Evolutionary conservation across 2,888 invertebrate species (phyloP).

Genomic region (Orthosia gothica): DNA sequence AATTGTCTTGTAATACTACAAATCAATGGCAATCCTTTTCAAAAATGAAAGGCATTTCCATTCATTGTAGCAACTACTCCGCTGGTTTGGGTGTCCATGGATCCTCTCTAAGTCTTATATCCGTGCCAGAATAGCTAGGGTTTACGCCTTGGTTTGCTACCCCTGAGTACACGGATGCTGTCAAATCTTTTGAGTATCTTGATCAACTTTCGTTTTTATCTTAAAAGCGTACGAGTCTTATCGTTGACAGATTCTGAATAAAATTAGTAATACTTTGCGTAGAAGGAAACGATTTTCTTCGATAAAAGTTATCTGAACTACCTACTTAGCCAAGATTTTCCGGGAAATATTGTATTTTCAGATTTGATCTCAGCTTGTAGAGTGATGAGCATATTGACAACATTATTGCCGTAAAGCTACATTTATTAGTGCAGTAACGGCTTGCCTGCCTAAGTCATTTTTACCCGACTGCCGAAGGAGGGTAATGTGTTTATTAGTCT

Average conservation of each 20-base stretch:
- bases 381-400: neutral
- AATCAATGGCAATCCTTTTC: too few relatives aligned
- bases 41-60: neutral
- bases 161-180: constrained; percentile 16
- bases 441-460: neutral
- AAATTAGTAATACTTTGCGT: constrained; percentile 48
- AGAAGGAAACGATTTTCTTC: constrained; percentile 36
- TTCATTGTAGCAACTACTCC: neutral
- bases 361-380: constrained; percentile 31
- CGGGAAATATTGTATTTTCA: constrained; percentile 36
- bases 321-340: constrained; percentile 26
- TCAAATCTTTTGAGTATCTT: neutral
- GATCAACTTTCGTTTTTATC: constrained; percentile 28
- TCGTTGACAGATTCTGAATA: constrained; percentile 44
- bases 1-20: too few relatives aligned
- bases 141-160: too few relatives aligned
- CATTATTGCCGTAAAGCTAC: neutral
- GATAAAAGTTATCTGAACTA: constrained; percentile 38
- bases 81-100: neutral
- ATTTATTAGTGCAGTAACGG: neutral
- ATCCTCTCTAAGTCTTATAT: neutral
- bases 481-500: too few relatives aligned
- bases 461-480: too few relatives aligned
- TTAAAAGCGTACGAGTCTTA: constrained; percentile 47
- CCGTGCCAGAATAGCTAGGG: neutral